Percentiles rank a stretch among this genome's conserved stretches.
phyloP scores from a whole-genome alignment of 2,113 vertebrate genomes.

The Raphicerus campestris region DNA sequence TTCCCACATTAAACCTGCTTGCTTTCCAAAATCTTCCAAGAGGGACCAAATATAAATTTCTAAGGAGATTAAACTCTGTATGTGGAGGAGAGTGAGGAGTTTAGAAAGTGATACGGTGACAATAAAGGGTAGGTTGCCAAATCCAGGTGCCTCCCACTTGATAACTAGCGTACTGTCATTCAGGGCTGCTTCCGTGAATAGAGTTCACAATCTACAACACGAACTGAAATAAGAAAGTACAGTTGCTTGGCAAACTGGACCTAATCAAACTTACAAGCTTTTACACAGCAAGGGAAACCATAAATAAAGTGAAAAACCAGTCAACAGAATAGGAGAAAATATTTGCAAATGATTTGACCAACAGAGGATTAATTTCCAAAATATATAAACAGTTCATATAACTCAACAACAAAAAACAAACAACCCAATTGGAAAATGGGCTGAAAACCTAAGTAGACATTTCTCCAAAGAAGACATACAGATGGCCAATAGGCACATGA shows the following conservation, averaged over 20 bases:
- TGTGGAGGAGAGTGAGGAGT: not conserved
- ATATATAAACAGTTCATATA: not conserved
- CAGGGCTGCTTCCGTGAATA: fast-evolving
- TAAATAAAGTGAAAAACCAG: not conserved
- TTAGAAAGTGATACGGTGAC: not conserved
- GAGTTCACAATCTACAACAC: not conserved
- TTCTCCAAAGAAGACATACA: not conserved
- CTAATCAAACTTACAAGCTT: not conserved
- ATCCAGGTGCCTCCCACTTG: not conserved
- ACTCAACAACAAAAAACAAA: not conserved
- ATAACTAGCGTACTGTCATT: not conserved
- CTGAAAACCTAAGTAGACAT: not conserved
- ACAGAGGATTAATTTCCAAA: not conserved
- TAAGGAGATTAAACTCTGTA: not conserved
- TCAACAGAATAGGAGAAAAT: not conserved
- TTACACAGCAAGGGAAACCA: not conserved
- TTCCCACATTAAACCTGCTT: not conserved
- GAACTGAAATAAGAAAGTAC: not conserved
- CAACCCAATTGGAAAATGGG: not conserved
- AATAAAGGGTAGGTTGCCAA: not conserved
- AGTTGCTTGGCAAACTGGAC: not conserved
- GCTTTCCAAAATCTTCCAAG: not conserved
- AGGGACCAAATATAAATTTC: not conserved
- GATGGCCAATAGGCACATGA: not conserved
- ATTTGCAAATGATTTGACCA: not conserved